phyloP scores from a whole-genome alignment of 2,113 vertebrate species.

The Cynopterus brachyotis region DNA sequence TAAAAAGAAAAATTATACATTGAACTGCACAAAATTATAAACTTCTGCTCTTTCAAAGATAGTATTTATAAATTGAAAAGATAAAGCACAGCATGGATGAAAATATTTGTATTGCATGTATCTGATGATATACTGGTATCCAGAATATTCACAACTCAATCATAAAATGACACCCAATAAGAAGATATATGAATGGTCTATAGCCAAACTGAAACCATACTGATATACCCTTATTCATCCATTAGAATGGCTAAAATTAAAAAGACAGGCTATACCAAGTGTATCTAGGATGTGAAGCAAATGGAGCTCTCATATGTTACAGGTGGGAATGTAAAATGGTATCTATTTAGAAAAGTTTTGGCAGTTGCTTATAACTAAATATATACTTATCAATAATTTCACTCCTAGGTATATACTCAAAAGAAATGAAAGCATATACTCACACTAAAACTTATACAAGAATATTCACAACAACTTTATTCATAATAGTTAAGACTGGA shows the following conservation, averaged over 20 bases:
- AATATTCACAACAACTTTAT: too few species aligned
- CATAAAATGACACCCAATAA: not conserved
- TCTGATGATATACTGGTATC: not conserved
- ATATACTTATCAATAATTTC: not conserved
- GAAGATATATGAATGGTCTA: not conserved
- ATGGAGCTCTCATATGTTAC: not conserved
- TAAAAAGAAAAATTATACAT: not conserved
- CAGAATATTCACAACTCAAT: not conserved
- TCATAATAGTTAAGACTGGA: too few species aligned
- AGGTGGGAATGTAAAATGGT: too few species aligned
- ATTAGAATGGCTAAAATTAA: not conserved
- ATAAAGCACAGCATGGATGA: not conserved
- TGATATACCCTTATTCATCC: not conserved
- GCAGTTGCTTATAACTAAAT: not conserved
- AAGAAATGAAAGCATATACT: too few species aligned
- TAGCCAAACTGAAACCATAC: not conserved
- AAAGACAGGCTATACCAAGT: not conserved
- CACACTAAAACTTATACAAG: too few species aligned
- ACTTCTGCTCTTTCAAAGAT: too few species aligned
- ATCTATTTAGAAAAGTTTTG: too few species aligned
- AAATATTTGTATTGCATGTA: not conserved
- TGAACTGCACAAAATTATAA: not conserved
- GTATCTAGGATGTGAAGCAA: not conserved
- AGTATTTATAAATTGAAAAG: too few species aligned
- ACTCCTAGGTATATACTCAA: not conserved